These are phyloP conservation scores for Marcusenius ussheri DNA, from an alignment of 2,113 vertebrate genomes.

Conservation along the genomic window DNA sequence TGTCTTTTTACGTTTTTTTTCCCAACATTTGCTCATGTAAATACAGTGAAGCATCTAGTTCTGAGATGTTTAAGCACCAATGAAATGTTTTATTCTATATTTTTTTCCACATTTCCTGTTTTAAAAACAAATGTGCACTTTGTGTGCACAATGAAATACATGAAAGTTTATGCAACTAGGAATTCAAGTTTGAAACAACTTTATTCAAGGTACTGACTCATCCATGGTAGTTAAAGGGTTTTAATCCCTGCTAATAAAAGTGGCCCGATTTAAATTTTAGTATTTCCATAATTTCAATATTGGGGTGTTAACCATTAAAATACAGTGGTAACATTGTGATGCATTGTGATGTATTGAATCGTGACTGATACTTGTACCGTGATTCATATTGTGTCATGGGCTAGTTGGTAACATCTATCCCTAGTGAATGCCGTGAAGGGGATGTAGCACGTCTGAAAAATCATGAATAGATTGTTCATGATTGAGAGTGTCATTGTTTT, in stretches of 20 bases:
- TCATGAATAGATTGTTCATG: not conserved
- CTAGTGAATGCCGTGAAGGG: not conserved
- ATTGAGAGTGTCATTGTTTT: not conserved
- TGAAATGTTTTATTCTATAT: not conserved
- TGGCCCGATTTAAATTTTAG: not conserved
- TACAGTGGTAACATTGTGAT: not conserved
- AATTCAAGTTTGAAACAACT: not conserved
- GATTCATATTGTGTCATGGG: not conserved
- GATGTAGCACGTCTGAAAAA: not conserved
- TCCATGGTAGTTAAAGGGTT: not conserved
- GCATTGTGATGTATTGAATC: not conserved
- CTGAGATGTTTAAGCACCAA: not conserved
- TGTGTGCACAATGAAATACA: not conserved
- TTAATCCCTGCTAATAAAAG: not conserved
- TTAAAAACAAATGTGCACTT: not conserved
- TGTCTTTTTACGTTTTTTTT: not conserved
- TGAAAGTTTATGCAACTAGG: not conserved
- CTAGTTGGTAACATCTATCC: not conserved
- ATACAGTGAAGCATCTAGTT: not conserved
- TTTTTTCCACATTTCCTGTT: not conserved
- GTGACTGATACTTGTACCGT: not conserved
- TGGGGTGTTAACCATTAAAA: not conserved
- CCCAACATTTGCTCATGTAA: not conserved
- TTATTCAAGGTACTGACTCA: not conserved
- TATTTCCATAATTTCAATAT: not conserved